These are phyloP conservation scores for Esox masquinongy DNA, from an alignment of 2,797 vertebrate species.

Conservation along the genomic window DNA sequence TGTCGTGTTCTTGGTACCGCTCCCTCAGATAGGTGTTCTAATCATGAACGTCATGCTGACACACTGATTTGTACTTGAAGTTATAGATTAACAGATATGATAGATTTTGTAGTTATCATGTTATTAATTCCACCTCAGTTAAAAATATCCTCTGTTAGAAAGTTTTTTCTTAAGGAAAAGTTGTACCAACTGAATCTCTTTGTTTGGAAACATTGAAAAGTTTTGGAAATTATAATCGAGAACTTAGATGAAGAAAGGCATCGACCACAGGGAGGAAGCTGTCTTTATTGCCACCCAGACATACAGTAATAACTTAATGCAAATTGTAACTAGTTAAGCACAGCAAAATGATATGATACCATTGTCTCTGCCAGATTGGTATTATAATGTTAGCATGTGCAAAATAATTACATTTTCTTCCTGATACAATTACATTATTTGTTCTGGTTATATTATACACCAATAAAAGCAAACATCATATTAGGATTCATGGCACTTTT, in stretches of 20 bases:
- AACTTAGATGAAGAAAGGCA: slow-evolving; percentile 57
- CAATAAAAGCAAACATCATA: slow-evolving; percentile 99
- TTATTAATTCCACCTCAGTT: slow-evolving; percentile 7
- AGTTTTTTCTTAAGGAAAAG: slow-evolving; percentile 31
- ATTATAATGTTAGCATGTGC: slow-evolving; percentile 88
- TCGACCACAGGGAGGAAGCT: slow-evolving; percentile 52
- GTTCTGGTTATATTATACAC: slow-evolving; percentile 92
- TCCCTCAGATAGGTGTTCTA: slow-evolving; percentile 16
- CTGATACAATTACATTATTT: slow-evolving; percentile 99
- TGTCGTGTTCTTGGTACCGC: slow-evolving; percentile 40
- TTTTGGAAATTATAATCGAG: slow-evolving; percentile 63
- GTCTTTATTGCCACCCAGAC: slow-evolving; percentile 76
- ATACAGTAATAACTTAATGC: slow-evolving; percentile 78
- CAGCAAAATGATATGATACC: slow-evolving; percentile 82
- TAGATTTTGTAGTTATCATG: slow-evolving; percentile 3
- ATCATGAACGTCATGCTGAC: neutral
- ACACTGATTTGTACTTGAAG: neutral
- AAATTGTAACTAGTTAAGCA: slow-evolving; percentile 88
- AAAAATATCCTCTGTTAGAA: slow-evolving; percentile 9
- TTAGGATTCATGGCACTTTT: slow-evolving; percentile 99
- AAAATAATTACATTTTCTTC: slow-evolving; percentile 90
- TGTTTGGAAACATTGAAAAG: slow-evolving; percentile 52
- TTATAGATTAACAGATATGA: slow-evolving; percentile 18
- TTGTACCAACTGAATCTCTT: slow-evolving; percentile 17
- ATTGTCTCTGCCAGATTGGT: slow-evolving; percentile 79